These are phyloP conservation scores for Lypha dubia DNA, from an alignment of 2,888 invertebrate species.

Conservation along the genomic window DNA sequence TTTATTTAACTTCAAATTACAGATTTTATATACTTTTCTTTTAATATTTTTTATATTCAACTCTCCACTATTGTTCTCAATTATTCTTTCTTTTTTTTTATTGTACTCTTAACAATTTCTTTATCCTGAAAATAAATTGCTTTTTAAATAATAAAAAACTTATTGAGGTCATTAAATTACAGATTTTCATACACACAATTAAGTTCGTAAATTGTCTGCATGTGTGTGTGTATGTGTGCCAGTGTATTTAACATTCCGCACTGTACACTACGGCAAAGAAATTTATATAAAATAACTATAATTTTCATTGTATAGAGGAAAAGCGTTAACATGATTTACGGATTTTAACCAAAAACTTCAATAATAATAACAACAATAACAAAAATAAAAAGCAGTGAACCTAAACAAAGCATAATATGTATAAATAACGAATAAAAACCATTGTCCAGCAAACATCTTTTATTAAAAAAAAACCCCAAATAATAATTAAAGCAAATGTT, in stretches of 20 bases:
- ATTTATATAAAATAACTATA: conserved; percentile 36
- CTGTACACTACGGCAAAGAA: neutral
- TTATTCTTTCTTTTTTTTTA: neutral
- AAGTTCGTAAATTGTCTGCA: conserved; percentile 47
- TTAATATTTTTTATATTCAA: neutral
- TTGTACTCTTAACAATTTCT: neutral
- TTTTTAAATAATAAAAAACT: conserved; percentile 44
- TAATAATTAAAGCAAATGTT: too few relatives aligned
- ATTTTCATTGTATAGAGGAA: conserved; percentile 21
- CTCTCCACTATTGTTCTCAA: neutral
- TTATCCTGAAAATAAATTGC: conserved; percentile 35
- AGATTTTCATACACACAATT: conserved; percentile 64
- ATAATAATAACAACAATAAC: conserved; percentile 11
- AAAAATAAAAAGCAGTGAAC: neutral
- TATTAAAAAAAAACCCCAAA: neutral
- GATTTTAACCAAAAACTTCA: conserved; percentile 30
- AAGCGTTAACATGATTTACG: conserved; percentile 60
- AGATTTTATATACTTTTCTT: neutral
- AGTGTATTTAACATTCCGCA: conserved; percentile 8
- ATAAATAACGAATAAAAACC: conserved; percentile 2
- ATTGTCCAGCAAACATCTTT: neutral
- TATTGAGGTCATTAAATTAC: conserved; percentile 62
- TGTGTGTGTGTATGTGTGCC: neutral
- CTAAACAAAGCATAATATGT: conserved; percentile 21
- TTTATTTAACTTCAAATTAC: too few relatives aligned